Conservation (phyloP, 2,888 invertebrate genomes). For the Colostygia pectinataria region DNA sequence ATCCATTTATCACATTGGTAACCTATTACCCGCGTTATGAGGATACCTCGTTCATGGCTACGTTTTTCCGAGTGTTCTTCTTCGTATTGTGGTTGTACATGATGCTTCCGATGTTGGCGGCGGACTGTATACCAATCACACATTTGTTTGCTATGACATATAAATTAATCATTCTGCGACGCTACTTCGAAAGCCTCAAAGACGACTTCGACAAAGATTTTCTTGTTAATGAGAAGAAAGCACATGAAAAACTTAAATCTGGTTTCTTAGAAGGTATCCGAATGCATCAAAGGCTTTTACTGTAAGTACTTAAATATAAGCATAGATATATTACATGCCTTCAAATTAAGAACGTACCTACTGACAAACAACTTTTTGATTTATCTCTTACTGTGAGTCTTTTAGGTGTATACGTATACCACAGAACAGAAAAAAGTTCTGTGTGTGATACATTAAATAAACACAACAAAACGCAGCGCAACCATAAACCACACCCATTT, state of each 20-base stretch:
- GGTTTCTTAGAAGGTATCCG: conserved; percentile 61
- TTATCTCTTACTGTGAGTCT: no score
- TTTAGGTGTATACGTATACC: no score
- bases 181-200: conserved; percentile 57
- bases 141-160: conserved; percentile 62
- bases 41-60: conserved; percentile 53
- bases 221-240: conserved; percentile 43
- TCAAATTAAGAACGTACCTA: no score
- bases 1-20: conserved; percentile 72
- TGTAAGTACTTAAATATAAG: conserved; percentile 46
- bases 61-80: conserved; percentile 61
- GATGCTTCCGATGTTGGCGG: conserved; percentile 76
- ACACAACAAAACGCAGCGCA: no score
- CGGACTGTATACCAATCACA: conserved; percentile 70
- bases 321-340: no score
- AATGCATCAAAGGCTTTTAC: conserved; percentile 66
- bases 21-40: conserved; percentile 66
- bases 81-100: conserved; percentile 70
- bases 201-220: conserved; percentile 49
- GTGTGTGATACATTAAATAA: no score
- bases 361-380: no score
- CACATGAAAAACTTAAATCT: conserved; percentile 51
- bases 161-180: conserved; percentile 65
- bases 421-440: no score
- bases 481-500: no score